A percentile compares a stretch with the other conserved stretches of the same genome.
Conservation (phyloP, 2,113 vertebrate species). For the Entelurus aequoreus region DNA sequence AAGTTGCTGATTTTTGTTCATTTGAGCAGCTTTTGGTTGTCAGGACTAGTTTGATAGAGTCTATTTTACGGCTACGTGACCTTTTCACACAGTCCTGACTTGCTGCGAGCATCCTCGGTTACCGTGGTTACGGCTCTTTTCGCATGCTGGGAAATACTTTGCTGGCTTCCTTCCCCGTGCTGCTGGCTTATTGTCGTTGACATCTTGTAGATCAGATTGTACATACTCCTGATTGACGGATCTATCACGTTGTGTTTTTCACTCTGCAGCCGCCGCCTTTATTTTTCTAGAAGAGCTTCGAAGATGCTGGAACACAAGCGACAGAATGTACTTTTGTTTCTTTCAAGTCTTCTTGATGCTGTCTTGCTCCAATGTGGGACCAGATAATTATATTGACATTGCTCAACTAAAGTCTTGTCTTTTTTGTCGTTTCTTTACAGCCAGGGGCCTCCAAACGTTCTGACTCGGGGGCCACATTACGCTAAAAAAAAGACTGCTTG, state of each 20-base stretch:
- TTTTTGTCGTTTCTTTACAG: too few relatives aligned
- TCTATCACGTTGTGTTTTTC: constrained; percentile 50
- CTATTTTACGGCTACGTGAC: neutral
- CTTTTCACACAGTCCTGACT: too few relatives aligned
- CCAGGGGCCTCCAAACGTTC: too few relatives aligned
- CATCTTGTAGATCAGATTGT: neutral
- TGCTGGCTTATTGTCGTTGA: neutral
- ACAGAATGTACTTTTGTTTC: constrained; percentile 38
- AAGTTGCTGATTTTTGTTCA: too few relatives aligned
- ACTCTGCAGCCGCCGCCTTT: constrained; percentile 21
- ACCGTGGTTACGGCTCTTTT: neutral
- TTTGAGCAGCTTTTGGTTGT: too few relatives aligned
- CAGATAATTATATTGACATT: constrained; percentile 22
- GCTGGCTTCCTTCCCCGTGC: too few relatives aligned
- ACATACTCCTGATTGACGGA: neutral
- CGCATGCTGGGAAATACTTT: too few relatives aligned
- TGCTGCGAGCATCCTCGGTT: neutral
- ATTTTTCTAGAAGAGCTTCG: constrained; percentile 66
- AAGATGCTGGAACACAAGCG: constrained; percentile 22
- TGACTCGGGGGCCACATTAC: too few relatives aligned
- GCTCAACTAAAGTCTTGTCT: neutral
- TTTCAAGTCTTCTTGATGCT: constrained; percentile 23
- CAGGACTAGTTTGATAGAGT: neutral
- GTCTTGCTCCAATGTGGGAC: constrained; percentile 37
- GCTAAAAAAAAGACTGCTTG: too few relatives aligned